Base-by-base conservation (phyloP, 2,113 vertebrate species). In the Sorex araneus region DNA sequence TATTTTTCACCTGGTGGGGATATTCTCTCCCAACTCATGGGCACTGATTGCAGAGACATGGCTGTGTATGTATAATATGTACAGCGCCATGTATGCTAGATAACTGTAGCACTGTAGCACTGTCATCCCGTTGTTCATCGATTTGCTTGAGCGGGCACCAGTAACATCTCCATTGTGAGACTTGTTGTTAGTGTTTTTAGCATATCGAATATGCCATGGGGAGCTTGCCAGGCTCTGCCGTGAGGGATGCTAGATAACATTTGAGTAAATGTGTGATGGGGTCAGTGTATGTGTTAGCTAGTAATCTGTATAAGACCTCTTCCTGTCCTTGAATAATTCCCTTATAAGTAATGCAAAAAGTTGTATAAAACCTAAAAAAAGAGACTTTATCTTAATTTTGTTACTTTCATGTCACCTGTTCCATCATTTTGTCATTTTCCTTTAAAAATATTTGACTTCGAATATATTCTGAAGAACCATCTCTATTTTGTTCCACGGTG, bases 401-500 rank as follows among this genome's bases (percentile, higher is more conserved):
- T 95, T 75, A 71, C 36, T 77, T 92, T 3, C 27, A 32, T 89
- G 13, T 45, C 34, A 30, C 36, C 18, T 84, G 18, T 94, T 45
- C 88, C 36, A n/a, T 34, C 25, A 69, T 63, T 54, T 32, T 86
- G n/a, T 79, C 50, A 45, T 87, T 91, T 63, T 63, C 60, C 60
- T 23, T 50, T 63, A 23, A 63, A 63, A 63, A 63, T 23, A 23
- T 63, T 77, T 54, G 25, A 40, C 13, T 36, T 57, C 84, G 45
- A 82, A 64, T 93, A 69, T 81, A 43, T 40, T 34, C 64, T 30
- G 71, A 90, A 90, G 32, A 89, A 90, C 28, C 40, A 19, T 60
- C 27, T 74, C 60, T n/a, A 1, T 75, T 79, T 92, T 87, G 36
- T 64, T 23, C 36, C 80, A 11, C 12, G 71, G 3, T 40, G 43